Conservation (phyloP, 2,113 vertebrate genomes). For the Scopus umbretta region DNA sequence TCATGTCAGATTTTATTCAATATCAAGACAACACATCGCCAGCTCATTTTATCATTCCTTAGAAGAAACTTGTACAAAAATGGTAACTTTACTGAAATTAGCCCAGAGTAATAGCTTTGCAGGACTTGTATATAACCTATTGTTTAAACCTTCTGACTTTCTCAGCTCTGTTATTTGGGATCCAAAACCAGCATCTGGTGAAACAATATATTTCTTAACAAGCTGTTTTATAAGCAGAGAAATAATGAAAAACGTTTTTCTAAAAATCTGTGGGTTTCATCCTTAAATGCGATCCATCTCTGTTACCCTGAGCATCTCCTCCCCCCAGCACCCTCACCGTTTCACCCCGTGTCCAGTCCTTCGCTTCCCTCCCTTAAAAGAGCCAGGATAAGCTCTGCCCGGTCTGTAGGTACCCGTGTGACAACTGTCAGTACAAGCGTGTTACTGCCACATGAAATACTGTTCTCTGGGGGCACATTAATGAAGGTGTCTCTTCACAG, state of each 20-base stretch:
- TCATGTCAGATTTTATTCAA: not conserved
- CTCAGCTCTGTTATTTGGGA: not conserved
- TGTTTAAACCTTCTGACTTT: not conserved
- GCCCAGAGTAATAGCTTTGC: not conserved
- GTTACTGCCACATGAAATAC: not conserved
- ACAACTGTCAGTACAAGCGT: not conserved
- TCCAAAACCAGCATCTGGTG: not conserved
- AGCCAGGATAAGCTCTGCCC: not conserved
- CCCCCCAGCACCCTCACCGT: accelerated
- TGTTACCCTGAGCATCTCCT: not conserved
- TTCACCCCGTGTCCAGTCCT: not conserved
- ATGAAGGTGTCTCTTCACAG: not conserved
- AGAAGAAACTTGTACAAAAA: not conserved
- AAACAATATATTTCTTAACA: not conserved
- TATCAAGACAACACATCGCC: not conserved
- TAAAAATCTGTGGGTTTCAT: not conserved
- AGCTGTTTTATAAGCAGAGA: not conserved
- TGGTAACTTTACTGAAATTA: not conserved
- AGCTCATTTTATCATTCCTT: not conserved
- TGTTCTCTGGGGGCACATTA: not conserved
- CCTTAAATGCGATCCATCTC: not conserved
- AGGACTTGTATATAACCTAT: not conserved
- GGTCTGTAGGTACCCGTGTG: not conserved
- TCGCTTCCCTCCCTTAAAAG: not conserved
- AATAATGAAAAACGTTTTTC: not conserved